Evolutionary conservation across 2,113 vertebrate species (phyloP), one percentile per base, ranked within the genome.

Genomic region (Alosa alosa): DNA sequence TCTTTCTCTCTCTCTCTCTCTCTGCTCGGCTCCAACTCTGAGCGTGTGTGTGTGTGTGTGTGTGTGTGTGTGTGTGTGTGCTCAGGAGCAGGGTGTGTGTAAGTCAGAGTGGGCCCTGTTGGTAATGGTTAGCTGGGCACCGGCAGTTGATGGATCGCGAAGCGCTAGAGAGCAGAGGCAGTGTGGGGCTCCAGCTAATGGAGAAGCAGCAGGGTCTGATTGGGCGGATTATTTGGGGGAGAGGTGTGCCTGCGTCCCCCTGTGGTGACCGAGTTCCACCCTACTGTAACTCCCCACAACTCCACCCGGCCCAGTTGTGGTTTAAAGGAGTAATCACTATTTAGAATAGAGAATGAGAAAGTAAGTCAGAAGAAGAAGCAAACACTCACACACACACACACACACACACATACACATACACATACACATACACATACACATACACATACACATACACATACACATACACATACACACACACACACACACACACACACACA

Each of bases 351-450:
- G 55, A 82, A 81, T 47, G 88, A 88, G 91, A 92, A 90, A 91
- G 93, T 91, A 93, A 94, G 94, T 93, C 93, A 93, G 87, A 15
- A 52, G 46, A 46, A 47, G 47, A 9, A 2, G 17, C 55, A 60
- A 17, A 60, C 47, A 18, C 47, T 10, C 36, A 60, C 22, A 60
- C 17, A 20, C 10, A 52, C 10, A 52, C 84, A 82, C 20, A 64
- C 50, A 15, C 36, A 15, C 25, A n/a, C 22, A 49, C 25, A 11
- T 3, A 41, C 78, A 55, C n/a, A 52, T 13, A n/a, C 18, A 15
- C 55, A 64, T 55, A 78, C 10, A 78, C 60, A 81, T 17, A 39
- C 17, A 52, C 75, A 64, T 39, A 25, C 75, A 72, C 44, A 5
- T 82, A 84, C 50, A 45, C 49, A 83, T 55, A 86, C 15, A 64